These are phyloP conservation scores for Brienomyrus brachyistius DNA, from an alignment of 2,113 vertebrate species.

Conservation along the genomic window DNA sequence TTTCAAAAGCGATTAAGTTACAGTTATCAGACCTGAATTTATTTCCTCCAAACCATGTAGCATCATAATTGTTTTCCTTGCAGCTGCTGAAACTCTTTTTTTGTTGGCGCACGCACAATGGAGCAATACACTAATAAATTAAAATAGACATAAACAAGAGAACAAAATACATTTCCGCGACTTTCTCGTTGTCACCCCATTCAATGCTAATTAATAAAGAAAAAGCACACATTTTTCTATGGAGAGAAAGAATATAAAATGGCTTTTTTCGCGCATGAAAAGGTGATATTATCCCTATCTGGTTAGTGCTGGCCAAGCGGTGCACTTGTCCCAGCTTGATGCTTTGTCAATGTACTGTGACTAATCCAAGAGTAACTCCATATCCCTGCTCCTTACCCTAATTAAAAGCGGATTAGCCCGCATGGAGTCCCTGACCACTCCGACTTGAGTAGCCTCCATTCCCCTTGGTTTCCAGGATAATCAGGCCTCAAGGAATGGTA, in stretches of 20 bases:
- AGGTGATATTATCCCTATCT: constrained; percentile 48
- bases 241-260: constrained; percentile 40
- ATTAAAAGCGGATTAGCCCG: constrained; percentile 64
- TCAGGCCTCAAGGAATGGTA: constrained; percentile 21
- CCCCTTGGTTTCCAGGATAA: constrained; percentile 16
- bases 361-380: constrained; percentile 59
- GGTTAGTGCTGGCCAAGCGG: constrained; percentile 49
- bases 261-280: constrained; percentile 51
- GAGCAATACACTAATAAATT: constrained; percentile 24
- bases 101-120: neutral
- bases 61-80: neutral
- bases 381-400: constrained; percentile 64
- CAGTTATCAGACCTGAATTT: neutral
- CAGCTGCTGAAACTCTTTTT: neutral
- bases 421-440: constrained; percentile 69
- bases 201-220: constrained; percentile 24
- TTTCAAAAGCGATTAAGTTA: neutral
- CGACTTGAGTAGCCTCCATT: constrained; percentile 64
- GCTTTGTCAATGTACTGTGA: constrained; percentile 70
- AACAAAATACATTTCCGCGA: constrained; percentile 37
- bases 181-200: constrained; percentile 44
- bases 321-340: constrained; percentile 60
- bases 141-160: neutral
- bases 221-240: constrained; percentile 17
- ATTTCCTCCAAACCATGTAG: neutral